Evolutionary conservation across 1,140 invertebrate species (phyloP), one percentile per base, ranked within the genome.

Genomic region (Agraylea sexmaculata): DNA sequence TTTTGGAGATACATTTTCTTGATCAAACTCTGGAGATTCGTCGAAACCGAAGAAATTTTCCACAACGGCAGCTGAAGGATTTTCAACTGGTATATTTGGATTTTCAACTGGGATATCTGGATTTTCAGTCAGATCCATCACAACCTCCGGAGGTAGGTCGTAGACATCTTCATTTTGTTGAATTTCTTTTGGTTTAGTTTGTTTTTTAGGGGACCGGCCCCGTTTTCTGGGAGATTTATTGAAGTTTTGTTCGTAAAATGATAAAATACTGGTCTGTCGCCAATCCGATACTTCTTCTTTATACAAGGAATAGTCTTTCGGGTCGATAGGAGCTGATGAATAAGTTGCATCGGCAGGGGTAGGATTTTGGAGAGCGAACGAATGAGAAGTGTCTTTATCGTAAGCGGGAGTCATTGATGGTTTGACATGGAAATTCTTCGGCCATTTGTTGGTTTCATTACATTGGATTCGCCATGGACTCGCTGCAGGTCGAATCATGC

Each of bases 1-100:
- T 25, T 30, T 37, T 4, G 47, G 47, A 11, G 47, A 49, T 22
- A 49, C 29, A 20, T 49, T 49, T 37, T 49, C 47, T 43, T 49
- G 47, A 37, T 49, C 47, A 19, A 44, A 21, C 12, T 48, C 42
- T 7, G 23, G 10, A 1, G 37, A 44, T 23, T 49, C 18, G 20
- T 49, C 47, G 18, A 49, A 49, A 7, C 47, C 47, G 18, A 49
- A 49, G 21, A 40, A 49, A 39, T 48, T 42, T n/a, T 48, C 46
- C 2, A 48, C n/a, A 4, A 35, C 36, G 6, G n/a, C n/a, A n/a
- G n/a, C n/a, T n/a, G n/a, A n/a, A n/a, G 39, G 42, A 18, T 45
- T 42, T 21, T 37, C 31, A 16, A n/a, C 12, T 10, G 19, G 13
- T 2, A n/a, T 11, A 5, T 22, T 28, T 28, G 19, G 13, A 7